phyloP scores from a whole-genome alignment of 2,888 invertebrate species.

The Callyntrura sp. region DNA sequence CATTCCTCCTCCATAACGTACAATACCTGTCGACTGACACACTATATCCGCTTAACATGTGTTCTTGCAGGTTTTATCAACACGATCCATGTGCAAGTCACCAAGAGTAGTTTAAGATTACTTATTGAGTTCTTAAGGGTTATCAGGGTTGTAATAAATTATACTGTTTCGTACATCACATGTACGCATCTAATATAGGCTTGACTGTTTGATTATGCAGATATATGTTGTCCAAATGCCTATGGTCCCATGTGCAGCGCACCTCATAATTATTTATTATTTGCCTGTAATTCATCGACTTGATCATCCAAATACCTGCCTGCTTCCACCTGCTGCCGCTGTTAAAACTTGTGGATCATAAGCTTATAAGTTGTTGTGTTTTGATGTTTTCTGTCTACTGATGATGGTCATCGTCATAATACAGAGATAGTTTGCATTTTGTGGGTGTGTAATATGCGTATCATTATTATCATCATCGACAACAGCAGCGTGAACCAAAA shows the following conservation, averaged over 20 bases:
- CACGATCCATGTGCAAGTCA: slow-evolving; percentile 11
- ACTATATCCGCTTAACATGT: too few species aligned
- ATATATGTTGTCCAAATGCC: too few species aligned
- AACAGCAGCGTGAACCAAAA: background rate
- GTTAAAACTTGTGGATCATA: background rate
- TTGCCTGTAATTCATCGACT: slow-evolving; percentile 3
- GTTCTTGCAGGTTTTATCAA: slow-evolving; percentile 25
- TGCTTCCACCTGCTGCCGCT: background rate
- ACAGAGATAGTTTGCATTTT: slow-evolving; percentile 49
- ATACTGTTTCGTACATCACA: slow-evolving; percentile 55
- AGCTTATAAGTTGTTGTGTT: background rate
- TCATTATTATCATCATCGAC: background rate
- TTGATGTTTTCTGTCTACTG: slow-evolving; percentile 11
- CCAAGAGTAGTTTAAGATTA: slow-evolving; percentile 47
- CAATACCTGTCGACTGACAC: background rate
- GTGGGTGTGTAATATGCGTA: slow-evolving; percentile 64
- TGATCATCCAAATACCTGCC: slow-evolving; percentile 9
- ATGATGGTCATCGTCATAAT: slow-evolving; percentile 17
- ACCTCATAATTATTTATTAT: slow-evolving; percentile 60
- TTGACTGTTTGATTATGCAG: slow-evolving; percentile 54
- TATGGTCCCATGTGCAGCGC: slow-evolving; percentile 31
- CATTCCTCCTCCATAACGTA: slow-evolving; percentile 17
- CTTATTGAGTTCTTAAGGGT: slow-evolving; percentile 76
- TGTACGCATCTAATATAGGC: slow-evolving; percentile 2
- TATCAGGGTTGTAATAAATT: slow-evolving; percentile 78